phyloP scores from a whole-genome alignment of 2,113 vertebrate genomes.

The Xiphophorus couchianus region DNA sequence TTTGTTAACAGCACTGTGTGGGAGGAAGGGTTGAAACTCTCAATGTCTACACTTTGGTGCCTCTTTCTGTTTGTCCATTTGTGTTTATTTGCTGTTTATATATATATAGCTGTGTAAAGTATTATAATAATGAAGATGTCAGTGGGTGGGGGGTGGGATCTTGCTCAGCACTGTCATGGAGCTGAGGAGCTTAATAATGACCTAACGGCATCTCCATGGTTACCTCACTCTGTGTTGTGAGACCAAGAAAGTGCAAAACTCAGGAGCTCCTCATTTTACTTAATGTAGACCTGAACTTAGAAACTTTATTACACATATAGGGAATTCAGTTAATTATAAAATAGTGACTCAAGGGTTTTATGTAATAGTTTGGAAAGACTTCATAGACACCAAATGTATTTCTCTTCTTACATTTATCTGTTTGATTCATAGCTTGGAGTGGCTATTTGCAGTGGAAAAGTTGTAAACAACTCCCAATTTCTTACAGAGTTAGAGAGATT shows the following conservation, averaged over 20 bases:
- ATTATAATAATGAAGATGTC: constrained; percentile 49
- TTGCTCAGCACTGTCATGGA: constrained; percentile 44
- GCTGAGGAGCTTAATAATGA: constrained; percentile 66
- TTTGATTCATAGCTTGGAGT: no score
- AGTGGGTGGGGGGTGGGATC: constrained; percentile 58
- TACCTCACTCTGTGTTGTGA: constrained; percentile 39
- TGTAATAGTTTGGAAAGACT: neutral
- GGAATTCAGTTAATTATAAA: neutral
- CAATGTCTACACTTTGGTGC: neutral
- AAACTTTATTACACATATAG: neutral
- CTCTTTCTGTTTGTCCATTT: constrained; percentile 8
- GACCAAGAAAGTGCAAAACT: constrained; percentile 8
- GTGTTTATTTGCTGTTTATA: constrained; percentile 50
- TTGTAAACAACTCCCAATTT: no score
- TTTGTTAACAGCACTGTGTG: constrained; percentile 48
- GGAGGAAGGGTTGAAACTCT: constrained; percentile 14
- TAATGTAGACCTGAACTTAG: neutral
- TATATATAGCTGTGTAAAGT: constrained; percentile 62
- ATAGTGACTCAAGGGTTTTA: neutral
- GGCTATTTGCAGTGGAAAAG: no score
- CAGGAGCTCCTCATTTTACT: constrained; percentile 22
- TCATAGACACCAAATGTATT: neutral
- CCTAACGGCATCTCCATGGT: constrained; percentile 61
- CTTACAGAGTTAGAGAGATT: no score
- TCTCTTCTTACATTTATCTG: no score